Percentiles rank a stretch among this genome's conserved stretches.
phyloP scores from a whole-genome alignment of 2,113 vertebrate species.

The Scalopus aquaticus region DNA sequence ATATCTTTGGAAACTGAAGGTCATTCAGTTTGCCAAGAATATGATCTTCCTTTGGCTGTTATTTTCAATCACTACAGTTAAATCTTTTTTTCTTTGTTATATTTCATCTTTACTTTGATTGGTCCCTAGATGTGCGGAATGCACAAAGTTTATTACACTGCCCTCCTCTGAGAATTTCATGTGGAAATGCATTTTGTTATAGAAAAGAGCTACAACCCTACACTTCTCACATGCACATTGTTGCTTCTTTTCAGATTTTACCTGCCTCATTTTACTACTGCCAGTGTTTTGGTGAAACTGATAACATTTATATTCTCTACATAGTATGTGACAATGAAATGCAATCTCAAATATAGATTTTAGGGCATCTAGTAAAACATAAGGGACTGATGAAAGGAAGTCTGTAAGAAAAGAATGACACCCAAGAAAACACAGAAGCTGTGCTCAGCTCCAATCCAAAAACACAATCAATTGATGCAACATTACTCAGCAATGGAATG shows the following conservation, averaged over 20 bases:
- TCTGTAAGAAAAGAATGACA: not conserved
- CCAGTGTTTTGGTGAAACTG: not conserved
- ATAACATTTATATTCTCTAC: not conserved
- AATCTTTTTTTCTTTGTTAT: not conserved
- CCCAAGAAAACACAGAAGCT: not conserved
- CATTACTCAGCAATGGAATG: fast-evolving
- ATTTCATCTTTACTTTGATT: conserved; percentile 19
- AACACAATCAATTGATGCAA: not conserved
- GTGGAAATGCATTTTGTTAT: not conserved
- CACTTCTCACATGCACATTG: not conserved
- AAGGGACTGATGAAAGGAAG: not conserved
- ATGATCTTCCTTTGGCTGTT: not conserved
- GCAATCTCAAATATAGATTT: not conserved
- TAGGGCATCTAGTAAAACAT: not conserved
- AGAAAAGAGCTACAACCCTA: not conserved
- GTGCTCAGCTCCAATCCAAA: not conserved
- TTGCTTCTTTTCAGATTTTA: not conserved
- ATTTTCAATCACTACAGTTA: not conserved
- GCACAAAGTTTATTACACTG: not conserved
- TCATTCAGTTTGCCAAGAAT: not conserved
- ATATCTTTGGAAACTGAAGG: conserved; percentile 51
- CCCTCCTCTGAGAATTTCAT: not conserved
- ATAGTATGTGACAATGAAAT: not conserved
- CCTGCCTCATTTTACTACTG: not conserved
- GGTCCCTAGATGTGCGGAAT: not conserved